Conservation (phyloP, 2,113 vertebrate genomes). For the Aegithalos caudatus region DNA sequence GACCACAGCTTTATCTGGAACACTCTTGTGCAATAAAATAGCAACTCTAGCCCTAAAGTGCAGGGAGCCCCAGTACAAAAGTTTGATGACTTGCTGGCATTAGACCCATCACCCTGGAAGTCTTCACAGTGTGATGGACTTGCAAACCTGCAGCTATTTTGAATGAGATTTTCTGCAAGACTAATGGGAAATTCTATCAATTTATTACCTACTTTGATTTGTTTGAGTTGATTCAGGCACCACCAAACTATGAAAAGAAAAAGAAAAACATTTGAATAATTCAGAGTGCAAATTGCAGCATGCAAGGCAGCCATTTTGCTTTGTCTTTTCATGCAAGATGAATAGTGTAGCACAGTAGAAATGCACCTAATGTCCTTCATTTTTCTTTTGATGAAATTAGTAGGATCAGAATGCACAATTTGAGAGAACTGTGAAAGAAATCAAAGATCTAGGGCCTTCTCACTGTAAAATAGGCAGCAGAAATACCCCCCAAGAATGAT, state of each 20-base stretch:
- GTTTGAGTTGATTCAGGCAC: slow-evolving; percentile 33
- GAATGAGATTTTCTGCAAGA: slow-evolving; percentile 18
- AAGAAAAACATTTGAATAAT: slow-evolving; percentile 39
- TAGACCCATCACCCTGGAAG: neutral
- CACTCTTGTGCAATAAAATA: neutral
- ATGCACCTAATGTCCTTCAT: slow-evolving; percentile 18
- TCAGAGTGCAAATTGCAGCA: slow-evolving; percentile 12
- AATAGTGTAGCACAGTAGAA: neutral
- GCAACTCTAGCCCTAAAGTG: neutral
- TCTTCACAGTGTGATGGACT: neutral
- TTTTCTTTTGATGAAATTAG: slow-evolving; percentile 24
- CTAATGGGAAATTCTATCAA: slow-evolving; percentile 9
- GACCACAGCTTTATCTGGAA: neutral
- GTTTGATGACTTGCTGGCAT: neutral
- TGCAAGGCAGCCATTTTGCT: slow-evolving; percentile 45
- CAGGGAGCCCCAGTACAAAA: neutral
- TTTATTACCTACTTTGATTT: slow-evolving; percentile 32
- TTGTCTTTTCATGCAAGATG: slow-evolving; percentile 27
- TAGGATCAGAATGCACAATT: neutral
- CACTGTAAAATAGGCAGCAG: neutral
- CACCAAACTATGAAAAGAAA: neutral
- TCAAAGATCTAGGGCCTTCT: neutral
- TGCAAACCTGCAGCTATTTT: slow-evolving; percentile 18
- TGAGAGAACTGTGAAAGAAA: neutral
- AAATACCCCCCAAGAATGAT: neutral